Conservation (phyloP, 2,888 invertebrate species). For the Drosophila paranaensis region DNA sequence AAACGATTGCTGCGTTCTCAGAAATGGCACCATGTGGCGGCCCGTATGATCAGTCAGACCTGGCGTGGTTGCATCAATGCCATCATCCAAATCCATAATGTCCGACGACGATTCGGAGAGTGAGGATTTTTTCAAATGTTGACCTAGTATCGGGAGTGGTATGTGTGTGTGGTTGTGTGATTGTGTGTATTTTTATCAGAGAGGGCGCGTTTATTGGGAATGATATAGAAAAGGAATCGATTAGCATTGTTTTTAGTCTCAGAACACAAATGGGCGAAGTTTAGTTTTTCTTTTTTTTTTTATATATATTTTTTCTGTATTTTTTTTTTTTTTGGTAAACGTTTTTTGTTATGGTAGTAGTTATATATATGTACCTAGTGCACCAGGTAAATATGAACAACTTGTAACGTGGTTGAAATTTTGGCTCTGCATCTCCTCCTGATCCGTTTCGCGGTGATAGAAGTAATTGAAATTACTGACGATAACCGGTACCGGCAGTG, state of each 20-base stretch:
- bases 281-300: slow-evolving; percentile 20
- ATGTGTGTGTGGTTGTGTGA: neutral
- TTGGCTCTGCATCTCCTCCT: slow-evolving; percentile 99
- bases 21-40: slow-evolving; percentile 85
- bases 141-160: slow-evolving; percentile 86
- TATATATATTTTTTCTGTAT: neutral
- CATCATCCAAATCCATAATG: slow-evolving; percentile 96
- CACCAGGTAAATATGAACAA: slow-evolving; percentile 98
- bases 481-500: slow-evolving; percentile 99
- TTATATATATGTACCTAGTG: slow-evolving; percentile 89
- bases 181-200: slow-evolving; percentile 16
- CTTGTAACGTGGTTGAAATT: slow-evolving; percentile 99
- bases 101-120: slow-evolving; percentile 95
- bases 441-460: slow-evolving; percentile 99
- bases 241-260: slow-evolving; percentile 50
- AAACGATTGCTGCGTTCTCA: slow-evolving; percentile 84
- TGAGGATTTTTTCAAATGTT: slow-evolving; percentile 94
- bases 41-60: slow-evolving; percentile 85
- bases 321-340: slow-evolving; percentile 30
- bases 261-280: slow-evolving; percentile 37
- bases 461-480: slow-evolving; percentile 99
- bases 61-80: slow-evolving; percentile 86
- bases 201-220: slow-evolving; percentile 36
- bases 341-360: slow-evolving; percentile 45
- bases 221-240: slow-evolving; percentile 54